Base-by-base conservation (phyloP, 1,140 invertebrate genomes). In the Listronotus oregonensis region DNA sequence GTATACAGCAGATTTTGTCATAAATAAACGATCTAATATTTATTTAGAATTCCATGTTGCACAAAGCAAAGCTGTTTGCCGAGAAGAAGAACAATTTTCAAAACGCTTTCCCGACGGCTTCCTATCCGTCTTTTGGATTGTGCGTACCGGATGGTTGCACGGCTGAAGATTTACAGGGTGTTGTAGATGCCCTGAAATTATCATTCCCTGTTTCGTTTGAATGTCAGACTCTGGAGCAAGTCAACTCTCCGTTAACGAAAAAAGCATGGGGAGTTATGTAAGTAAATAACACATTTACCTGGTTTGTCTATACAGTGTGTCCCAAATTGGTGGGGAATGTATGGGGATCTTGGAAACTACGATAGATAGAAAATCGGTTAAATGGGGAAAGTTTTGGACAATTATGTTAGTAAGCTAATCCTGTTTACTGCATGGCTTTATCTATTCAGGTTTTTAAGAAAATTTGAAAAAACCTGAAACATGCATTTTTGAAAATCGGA, bases 121-220 rank as follows among this genome's bases (percentile, higher is more conserved):
- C 62, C n/a, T 56, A 56, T 12, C 59, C 59, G 17, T 61, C 59
- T 14, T 69, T 68, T 64, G 66, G 69, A 6, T 40, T 65, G n/a
- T 73, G 71, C 56, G 40, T 73, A 12, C 69, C 71, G 37, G 54
- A 51, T 55, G 60, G 59, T 12, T 73, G 71, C 42, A 39, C 27
- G 12, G 40, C 60, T n/a, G 27, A 63, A 9, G 63, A 70, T 65
- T 17, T 59, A n/a, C 31, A 58, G 32, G 7, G n/a, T 2, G 37
- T 66, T 27, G 58, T 64, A 14, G 2, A 14, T 9, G 8, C n/a
- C 5, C 21, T 55, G 4, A 56, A 64, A 49, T 49, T 64, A 15
- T 37, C 51, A 0, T 56, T 56, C 49, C 14, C 42, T 12, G 9
- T 64, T n/a, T 42, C 51, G 15, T 64, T 56, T 50, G 44, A 64